Base-by-base conservation (phyloP, 2,113 vertebrate species). In the Mola mola region DNA sequence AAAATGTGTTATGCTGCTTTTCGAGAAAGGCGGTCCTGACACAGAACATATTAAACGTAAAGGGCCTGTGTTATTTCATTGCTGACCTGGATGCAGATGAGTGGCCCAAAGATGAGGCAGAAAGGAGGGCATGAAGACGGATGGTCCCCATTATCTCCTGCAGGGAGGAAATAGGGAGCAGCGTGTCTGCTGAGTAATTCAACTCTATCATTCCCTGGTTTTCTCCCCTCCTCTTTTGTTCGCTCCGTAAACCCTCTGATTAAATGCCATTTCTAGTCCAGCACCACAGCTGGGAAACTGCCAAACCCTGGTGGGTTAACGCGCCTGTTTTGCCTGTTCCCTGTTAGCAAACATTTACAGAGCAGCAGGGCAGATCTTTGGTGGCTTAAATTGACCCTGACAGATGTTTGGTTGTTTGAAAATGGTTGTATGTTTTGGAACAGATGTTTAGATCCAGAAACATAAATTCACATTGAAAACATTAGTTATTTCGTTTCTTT, bases 21-120 rank as follows among this genome's bases (percentile, higher is more conserved):
- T 8, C 50, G 34, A 57, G 16, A 53, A 19, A 1, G 12, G n/a
- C n/a, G n/a, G n/a, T n/a, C n/a, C n/a, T n/a, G n/a, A 21, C 46
- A 29, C 34, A 34, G 50, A 40, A 28, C 8, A 65, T 44, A 36
- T 56, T 7, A 7, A 63, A 58, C 55, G 41, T 49, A 53, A 44
- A 31, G 55, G 60, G 44, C 52, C 29, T 64, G 43, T 73, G 66
- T 69, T 76, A 37, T 61, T 36, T 65, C 74, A 68, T 56, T 26
- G 55, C 67, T 86, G 88, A 80, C 79, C 87, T 89, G 82, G 83
- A 89, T 87, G 66, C 57, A 78, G 75, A 83, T 67, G 75, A 63
- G 72, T 41, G 60, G 68, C 72, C 80, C 66, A 66, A 80, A 84
- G 73, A 83, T 55, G 44, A 73, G 72, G 58, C 65, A 26, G 55